Conservation (phyloP, 2,113 vertebrate genomes). For the Herpailurus yagouaroundi region DNA sequence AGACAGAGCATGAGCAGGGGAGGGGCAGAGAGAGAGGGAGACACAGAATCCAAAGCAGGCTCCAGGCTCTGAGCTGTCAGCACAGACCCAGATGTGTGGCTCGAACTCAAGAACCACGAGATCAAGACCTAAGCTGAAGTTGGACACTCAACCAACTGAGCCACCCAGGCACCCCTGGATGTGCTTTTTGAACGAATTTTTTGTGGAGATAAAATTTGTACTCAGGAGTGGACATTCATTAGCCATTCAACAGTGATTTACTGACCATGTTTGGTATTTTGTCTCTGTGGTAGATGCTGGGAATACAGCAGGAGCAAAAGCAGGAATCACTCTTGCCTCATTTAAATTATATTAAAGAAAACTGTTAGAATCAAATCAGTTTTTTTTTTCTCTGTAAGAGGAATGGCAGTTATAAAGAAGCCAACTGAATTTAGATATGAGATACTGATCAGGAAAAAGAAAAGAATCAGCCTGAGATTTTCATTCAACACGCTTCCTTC, state of each 20-base stretch:
- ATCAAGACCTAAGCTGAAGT: too few relatives aligned
- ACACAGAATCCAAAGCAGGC: too few relatives aligned
- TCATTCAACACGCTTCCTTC: background rate
- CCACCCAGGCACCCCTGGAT: background rate
- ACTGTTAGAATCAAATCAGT: background rate
- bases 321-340: background rate
- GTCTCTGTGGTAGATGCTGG: background rate
- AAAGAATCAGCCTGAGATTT: background rate
- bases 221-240: background rate
- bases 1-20: too few relatives aligned
- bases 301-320: background rate
- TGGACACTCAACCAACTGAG: too few relatives aligned
- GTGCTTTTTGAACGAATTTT: background rate
- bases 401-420: background rate
- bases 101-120: too few relatives aligned
- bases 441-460: background rate
- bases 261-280: background rate
- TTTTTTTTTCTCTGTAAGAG: background rate
- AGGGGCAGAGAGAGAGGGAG: too few relatives aligned
- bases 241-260: background rate
- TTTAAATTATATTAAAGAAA: background rate
- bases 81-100: too few relatives aligned
- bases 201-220: background rate
- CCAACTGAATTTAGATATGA: background rate
- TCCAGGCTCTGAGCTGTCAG: too few relatives aligned